Evolutionary conservation across 2,113 vertebrate genomes (phyloP).

Genomic region (Gymnorhina tibicen): DNA sequence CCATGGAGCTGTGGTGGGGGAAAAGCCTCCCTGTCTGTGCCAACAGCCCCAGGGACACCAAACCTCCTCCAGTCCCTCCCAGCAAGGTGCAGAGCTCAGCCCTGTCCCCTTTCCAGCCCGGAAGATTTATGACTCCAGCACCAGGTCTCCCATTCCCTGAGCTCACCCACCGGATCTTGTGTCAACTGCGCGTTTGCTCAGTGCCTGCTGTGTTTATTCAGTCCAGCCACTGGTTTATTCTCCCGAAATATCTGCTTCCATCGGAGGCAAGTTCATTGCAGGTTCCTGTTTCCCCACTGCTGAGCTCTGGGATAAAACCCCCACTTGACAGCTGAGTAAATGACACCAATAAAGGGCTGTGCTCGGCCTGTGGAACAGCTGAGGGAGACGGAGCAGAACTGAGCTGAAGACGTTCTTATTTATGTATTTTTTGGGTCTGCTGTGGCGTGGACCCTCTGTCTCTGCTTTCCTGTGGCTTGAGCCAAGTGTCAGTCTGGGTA

Average conservation of each 20-base stretch:
- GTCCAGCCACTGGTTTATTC: not conserved
- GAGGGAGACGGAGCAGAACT: not conserved
- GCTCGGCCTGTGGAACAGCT: not conserved
- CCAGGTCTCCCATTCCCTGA: not conserved
- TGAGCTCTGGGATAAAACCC: not conserved
- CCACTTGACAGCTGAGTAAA: not conserved
- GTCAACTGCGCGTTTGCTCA: conserved; percentile 5
- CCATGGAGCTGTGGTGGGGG: not conserved
- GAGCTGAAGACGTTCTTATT: not conserved
- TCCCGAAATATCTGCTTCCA: conserved; percentile 1
- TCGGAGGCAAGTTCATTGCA: not conserved
- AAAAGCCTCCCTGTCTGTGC: not conserved
- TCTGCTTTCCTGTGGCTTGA: not conserved
- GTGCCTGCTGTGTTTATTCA: conserved; percentile 38
- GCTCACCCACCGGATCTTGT: not conserved
- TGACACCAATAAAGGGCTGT: not conserved
- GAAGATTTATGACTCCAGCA: not conserved
- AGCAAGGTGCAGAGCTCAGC: not conserved
- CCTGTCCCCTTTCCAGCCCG: not conserved
- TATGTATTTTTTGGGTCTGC: not conserved
- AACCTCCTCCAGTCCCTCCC: not conserved
- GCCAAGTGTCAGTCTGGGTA: not conserved
- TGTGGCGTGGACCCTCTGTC: not conserved
- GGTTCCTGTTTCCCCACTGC: not conserved
- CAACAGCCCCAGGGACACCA: not conserved